Evolutionary conservation across 2,888 invertebrate species (phyloP).

Genomic region (Protodeltote pygarga): DNA sequence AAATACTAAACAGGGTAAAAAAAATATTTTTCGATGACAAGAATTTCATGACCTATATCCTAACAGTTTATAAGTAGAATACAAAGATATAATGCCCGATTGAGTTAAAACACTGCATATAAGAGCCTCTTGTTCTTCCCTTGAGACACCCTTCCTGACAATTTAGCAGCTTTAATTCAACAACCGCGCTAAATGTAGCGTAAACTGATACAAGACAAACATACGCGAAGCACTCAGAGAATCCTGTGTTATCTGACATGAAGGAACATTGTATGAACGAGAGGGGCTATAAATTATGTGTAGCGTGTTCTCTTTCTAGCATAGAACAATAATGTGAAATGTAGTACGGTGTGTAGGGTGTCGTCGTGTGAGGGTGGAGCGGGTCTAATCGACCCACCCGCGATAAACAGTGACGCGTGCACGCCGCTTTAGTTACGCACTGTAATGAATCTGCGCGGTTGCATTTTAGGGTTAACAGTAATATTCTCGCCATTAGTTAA

Average conservation of each 20-base stretch:
- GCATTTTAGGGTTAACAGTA: constrained; percentile 73
- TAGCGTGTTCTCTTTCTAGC: constrained; percentile 53
- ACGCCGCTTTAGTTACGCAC: constrained; percentile 74
- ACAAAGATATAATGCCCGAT: too few species aligned
- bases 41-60: too few species aligned
- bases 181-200: constrained; percentile 68
- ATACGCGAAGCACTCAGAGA: constrained; percentile 62
- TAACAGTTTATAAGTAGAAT: too few species aligned
- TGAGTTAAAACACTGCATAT: constrained; percentile 5
- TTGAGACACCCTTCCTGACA: constrained; percentile 50
- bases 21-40: background rate
- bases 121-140: constrained; percentile 22
- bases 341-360: constrained; percentile 49
- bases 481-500: constrained; percentile 60
- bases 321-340: constrained; percentile 56
- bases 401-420: constrained; percentile 74
- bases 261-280: constrained; percentile 48
- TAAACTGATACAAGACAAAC: constrained; percentile 78
- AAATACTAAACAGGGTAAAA: too few species aligned
- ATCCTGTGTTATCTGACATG: constrained; percentile 53
- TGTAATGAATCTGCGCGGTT: constrained; percentile 75
- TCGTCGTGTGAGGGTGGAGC: constrained; percentile 68
- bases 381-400: constrained; percentile 71
- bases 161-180: constrained; percentile 60
- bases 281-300: constrained; percentile 44